Base-by-base conservation (phyloP, 2,888 invertebrate genomes). In the Apodemia hepburni region DNA sequence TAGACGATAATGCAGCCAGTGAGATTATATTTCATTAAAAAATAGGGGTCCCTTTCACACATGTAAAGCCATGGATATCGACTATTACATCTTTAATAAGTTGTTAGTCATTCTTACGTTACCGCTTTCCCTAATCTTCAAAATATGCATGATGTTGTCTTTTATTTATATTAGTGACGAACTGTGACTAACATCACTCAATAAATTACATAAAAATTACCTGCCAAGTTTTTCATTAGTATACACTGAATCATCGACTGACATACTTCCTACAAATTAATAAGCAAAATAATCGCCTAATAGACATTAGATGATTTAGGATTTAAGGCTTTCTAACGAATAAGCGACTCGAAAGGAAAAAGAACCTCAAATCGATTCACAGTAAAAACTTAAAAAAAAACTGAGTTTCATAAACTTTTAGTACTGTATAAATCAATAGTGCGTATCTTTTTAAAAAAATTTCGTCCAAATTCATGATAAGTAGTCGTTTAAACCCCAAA, bases 151-250 rank as follows among this genome's bases (percentile, higher is more conserved):
- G 54, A 54, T 54, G 54, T 54, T 5, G 54, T 15, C 29, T 54
- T 12, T 27, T 54, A 54, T 54, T 54, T 54, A 54, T 54, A 54
- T 54, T 54, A 12, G 12, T 54, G 54, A 54, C 54, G 29, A 15
- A 15, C 27, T 29, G n/a, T 54, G 54, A 54, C 27, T 54, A 54
- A 57, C 29, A 29, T 15, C 54, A 27, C 18, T 15, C 27, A 57
- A 57, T 57, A 57, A 47, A 47, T 47, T 27, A 57, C 54, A 57
- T 57, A 29, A 57, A 57, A 27, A 57, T 57, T 29, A 57, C 29
- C 54, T 57, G 54, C 54, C 54, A 57, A 57, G 29, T 15, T 15
- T 57, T 57, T 29, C 27, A 57, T 57, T 29, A 57, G 45, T 0
- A 17, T 7, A 17, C n/a, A 47, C n/a, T n/a, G 45, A 47, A 8